These are phyloP conservation scores for Harpalus rubripes DNA, from an alignment of 2,888 invertebrate species.

Conservation along the genomic window DNA sequence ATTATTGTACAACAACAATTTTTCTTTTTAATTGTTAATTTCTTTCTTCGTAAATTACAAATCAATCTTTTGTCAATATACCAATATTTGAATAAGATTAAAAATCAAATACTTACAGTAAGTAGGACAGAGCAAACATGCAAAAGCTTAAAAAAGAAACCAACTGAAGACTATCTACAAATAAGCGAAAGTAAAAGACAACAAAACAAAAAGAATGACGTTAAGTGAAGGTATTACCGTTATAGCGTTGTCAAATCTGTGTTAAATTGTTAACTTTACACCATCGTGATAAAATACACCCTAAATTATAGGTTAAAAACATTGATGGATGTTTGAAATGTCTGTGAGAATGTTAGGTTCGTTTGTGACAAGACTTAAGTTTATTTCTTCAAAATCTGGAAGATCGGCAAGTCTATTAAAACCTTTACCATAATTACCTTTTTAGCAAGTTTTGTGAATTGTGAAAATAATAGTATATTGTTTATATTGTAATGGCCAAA, in stretches of 20 bases:
- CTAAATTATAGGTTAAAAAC: conserved; percentile 34
- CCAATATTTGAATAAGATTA: conserved; percentile 30
- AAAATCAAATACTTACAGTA: conserved; percentile 49
- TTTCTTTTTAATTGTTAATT: not conserved
- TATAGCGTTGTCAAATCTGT: conserved; percentile 47
- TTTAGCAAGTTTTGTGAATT: no score
- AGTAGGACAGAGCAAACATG: conserved; percentile 60
- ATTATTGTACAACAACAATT: conserved; percentile 10
- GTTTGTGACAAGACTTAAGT: not conserved
- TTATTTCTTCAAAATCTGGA: no score
- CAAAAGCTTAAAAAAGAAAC: conserved; percentile 49
- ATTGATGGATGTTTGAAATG: conserved; percentile 11
- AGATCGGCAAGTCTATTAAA: no score
- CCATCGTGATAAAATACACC: conserved; percentile 39
- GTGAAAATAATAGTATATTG: no score
- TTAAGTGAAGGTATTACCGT: conserved; percentile 50
- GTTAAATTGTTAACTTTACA: conserved; percentile 56
- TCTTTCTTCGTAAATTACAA: not conserved
- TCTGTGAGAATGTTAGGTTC: conserved; percentile 32
- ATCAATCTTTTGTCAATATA: conserved; percentile 33
- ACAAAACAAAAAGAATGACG: conserved; percentile 47
- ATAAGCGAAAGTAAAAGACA: conserved; percentile 48
- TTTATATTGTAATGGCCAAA: no score
- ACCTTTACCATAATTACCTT: no score
- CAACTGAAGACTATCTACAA: conserved; percentile 49